Percentiles rank a stretch among this genome's conserved stretches.
Conservation (phyloP, 1,140 invertebrate genomes). For the Microplitis mediator region DNA sequence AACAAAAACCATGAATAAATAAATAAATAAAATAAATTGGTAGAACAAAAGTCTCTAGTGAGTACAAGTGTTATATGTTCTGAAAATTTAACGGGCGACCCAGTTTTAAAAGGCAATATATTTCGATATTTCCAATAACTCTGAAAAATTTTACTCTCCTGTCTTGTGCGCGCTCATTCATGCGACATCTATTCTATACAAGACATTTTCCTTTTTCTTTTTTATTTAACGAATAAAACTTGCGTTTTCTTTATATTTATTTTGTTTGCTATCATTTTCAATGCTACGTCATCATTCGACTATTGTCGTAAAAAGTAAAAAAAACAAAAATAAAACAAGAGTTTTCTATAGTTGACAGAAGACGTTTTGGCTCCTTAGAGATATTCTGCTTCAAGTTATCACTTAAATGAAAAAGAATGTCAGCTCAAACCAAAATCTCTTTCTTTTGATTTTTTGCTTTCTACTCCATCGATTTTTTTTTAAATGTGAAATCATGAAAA, state of each 20-base stretch:
- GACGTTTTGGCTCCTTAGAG: neutral
- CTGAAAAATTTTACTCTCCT: neutral
- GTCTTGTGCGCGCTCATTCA: neutral
- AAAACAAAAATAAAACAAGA: too few relatives aligned
- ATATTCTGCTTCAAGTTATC: neutral
- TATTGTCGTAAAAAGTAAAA: too few relatives aligned
- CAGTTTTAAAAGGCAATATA: slow-evolving; percentile 5
- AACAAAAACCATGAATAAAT: neutral
- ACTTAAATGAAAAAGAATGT: neutral
- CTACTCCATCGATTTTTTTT: neutral
- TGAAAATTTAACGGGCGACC: slow-evolving; percentile 2
- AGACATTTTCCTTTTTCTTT: neutral
- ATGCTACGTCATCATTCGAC: neutral
- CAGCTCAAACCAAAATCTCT: neutral
- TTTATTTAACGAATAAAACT: neutral
- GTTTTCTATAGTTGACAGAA: too few relatives aligned
- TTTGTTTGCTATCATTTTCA: neutral
- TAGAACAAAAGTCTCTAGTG: neutral
- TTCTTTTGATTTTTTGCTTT: neutral
- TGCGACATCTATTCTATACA: neutral
- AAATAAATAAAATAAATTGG: neutral
- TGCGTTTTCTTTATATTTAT: neutral
- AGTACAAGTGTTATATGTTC: neutral
- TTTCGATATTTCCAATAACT: slow-evolving; percentile 8
- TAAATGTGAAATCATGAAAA: too few relatives aligned